Percentiles rank a stretch among this genome's conserved stretches.
phyloP scores from a whole-genome alignment of 92 coral and sea anemone species.

The Parazoanthus atlanticus region DNA sequence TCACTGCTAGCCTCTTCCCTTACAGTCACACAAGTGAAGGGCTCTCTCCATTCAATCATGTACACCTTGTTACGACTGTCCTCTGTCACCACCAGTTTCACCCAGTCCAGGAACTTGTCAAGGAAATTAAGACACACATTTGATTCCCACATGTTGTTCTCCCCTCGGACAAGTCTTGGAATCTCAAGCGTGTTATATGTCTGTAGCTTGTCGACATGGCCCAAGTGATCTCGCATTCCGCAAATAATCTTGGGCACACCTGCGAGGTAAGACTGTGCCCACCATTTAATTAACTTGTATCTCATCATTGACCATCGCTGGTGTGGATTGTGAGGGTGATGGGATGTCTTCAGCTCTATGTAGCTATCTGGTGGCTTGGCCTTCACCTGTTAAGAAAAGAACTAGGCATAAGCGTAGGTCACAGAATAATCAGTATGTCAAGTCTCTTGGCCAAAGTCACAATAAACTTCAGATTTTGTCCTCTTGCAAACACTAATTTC shows the following conservation, averaged over 20 bases:
- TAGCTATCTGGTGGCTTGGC: conserved; percentile 85
- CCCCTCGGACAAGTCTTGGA: conserved; percentile 72
- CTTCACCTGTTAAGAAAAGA: conserved; percentile 48
- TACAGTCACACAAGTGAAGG: conserved; percentile 70
- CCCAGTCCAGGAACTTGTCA: conserved; percentile 86
- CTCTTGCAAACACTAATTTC: too few relatives aligned
- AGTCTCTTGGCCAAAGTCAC: too few relatives aligned
- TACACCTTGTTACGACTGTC: conserved; percentile 76
- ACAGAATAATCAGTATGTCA: too few relatives aligned
- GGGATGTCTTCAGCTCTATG: conserved; percentile 90
- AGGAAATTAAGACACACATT: conserved; percentile 84
- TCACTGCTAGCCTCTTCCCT: conserved; percentile 50
- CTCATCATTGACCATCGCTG: conserved; percentile 87
- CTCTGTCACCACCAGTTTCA: conserved; percentile 66
- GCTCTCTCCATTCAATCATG: conserved; percentile 84
- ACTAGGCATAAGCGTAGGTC: too few relatives aligned
- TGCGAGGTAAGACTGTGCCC: conserved; percentile 98
- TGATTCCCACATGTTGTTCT: conserved; percentile 82
- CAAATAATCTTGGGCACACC: conserved; percentile 94
- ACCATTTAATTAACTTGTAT: conserved; percentile 95
- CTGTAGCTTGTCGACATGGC: conserved; percentile 81
- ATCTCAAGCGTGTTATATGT: conserved; percentile 92
- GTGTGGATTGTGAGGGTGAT: conserved; percentile 74
- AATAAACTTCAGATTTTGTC: too few relatives aligned
- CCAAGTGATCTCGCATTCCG: conserved; percentile 88